These are phyloP conservation scores for Sesamia inferens DNA, from an alignment of 2,888 invertebrate species.

Conservation along the genomic window DNA sequence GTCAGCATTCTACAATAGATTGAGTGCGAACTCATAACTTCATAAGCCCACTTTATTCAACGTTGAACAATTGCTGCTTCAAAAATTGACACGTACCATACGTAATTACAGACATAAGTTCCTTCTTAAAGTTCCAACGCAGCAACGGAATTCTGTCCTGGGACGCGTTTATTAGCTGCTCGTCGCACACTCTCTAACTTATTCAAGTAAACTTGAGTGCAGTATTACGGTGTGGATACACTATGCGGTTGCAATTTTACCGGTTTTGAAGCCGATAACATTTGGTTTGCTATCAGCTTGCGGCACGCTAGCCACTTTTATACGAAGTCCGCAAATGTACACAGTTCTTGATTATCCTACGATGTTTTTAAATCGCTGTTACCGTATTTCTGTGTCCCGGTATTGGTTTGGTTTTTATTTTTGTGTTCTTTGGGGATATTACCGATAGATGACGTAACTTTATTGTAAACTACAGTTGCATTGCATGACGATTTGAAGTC, in stretches of 20 bases:
- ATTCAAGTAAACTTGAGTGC: conserved; percentile 34
- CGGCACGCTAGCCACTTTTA: conserved; percentile 26
- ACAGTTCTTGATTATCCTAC: conserved; percentile 18
- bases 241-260: conserved; percentile 35
- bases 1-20: background rate
- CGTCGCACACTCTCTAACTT: conserved; percentile 32
- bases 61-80: conserved; percentile 5
- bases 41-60: background rate
- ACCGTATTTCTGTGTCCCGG: conserved; percentile 10
- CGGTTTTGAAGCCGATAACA: conserved; percentile 29
- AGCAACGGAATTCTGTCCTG: conserved; percentile 17
- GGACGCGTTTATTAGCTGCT: conserved; percentile 50
- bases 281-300: conserved; percentile 45
- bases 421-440: background rate
- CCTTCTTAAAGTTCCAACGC: conserved; percentile 29
- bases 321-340: conserved; percentile 21
- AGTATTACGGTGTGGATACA: conserved; percentile 29
- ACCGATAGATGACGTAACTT: too few relatives aligned
- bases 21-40: background rate
- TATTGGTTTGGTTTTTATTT: conserved; percentile 6
- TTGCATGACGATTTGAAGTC: too few relatives aligned
- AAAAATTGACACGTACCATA: conserved; percentile 9
- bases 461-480: too few relatives aligned
- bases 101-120: background rate
- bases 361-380: conserved; percentile 22